Conservation (phyloP, 2,113 vertebrate species). For the pig (Sus scrofa) region DNA sequence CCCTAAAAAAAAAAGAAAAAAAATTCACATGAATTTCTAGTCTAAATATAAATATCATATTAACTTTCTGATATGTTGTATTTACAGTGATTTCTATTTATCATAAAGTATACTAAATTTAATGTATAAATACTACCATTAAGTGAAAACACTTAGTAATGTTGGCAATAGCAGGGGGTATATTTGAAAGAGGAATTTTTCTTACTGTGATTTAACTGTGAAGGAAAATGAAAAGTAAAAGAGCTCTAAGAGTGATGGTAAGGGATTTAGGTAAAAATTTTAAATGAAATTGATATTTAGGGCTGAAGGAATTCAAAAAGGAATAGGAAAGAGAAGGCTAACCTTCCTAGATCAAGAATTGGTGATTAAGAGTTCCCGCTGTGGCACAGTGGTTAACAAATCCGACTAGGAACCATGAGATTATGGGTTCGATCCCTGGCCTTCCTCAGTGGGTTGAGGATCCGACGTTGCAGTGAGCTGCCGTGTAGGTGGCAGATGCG, state of each 20-base stretch:
- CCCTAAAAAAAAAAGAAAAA: neutral
- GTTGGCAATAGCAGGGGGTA: neutral
- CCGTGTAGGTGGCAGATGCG: no score
- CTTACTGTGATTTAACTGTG: neutral
- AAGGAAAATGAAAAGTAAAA: neutral
- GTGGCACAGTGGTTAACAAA: no score
- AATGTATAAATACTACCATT: neutral
- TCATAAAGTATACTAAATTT: neutral
- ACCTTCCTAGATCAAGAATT: neutral
- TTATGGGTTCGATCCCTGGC: no score
- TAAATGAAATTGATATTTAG: neutral
- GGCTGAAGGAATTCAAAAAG: neutral
- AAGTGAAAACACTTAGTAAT: neutral
- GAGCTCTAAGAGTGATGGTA: neutral
- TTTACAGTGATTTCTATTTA: neutral
- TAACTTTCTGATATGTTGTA: constrained; percentile 8
- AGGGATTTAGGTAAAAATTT: neutral
- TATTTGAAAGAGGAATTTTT: constrained; percentile 2
- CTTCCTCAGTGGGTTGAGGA: no score
- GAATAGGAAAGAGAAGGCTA: neutral
- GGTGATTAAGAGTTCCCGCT: no score
- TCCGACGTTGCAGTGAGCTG: no score
- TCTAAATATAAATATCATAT: neutral
- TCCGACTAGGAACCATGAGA: no score
- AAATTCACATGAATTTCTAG: neutral